Evolutionary conservation across 2,888 invertebrate genomes (phyloP).

Genomic region (Coleophora flavipennella): DNA sequence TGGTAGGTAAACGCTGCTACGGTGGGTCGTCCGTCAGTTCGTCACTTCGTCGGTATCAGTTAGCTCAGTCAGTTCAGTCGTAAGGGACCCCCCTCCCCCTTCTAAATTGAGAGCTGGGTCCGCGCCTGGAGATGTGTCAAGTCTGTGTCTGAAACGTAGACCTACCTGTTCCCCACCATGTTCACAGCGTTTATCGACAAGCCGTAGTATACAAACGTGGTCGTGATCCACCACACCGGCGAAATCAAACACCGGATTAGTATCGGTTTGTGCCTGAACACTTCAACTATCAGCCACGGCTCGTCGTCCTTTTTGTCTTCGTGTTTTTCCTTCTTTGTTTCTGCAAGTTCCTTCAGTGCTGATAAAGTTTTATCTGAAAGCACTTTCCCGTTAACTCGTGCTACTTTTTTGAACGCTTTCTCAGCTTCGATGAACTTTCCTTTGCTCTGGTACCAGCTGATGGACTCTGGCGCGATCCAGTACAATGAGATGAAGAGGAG

Average conservation of each 20-base stretch:
- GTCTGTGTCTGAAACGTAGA: no score
- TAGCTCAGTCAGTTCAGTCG: no score
- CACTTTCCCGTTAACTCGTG: slow-evolving; percentile 73
- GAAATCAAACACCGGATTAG: no score
- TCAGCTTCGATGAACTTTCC: slow-evolving; percentile 78
- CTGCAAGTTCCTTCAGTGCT: slow-evolving; percentile 44
- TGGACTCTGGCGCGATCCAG: slow-evolving; percentile 82
- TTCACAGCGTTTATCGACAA: slow-evolving; percentile 76
- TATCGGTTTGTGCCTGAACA: slow-evolving; percentile 39
- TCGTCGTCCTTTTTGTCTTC: slow-evolving; percentile 33
- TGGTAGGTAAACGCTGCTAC: no score
- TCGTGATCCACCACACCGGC: slow-evolving; percentile 77
- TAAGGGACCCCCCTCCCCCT: no score
- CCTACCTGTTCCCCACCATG: slow-evolving; percentile 75
- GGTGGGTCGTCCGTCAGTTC: no score
- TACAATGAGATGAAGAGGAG: slow-evolving; percentile 77
- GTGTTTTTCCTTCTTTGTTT: slow-evolving; percentile 36
- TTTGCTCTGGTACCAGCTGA: slow-evolving; percentile 84
- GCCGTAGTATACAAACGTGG: slow-evolving; percentile 78
- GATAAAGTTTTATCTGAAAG: slow-evolving; percentile 69
- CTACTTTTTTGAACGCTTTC: slow-evolving; percentile 74
- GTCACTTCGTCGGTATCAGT: no score
- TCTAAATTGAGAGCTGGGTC: no score
- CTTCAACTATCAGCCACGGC: slow-evolving; percentile 40
- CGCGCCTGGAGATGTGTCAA: no score